These are phyloP conservation scores for Sphenodon punctatus DNA, from an alignment of 2,797 vertebrate species.

Conservation along the genomic window DNA sequence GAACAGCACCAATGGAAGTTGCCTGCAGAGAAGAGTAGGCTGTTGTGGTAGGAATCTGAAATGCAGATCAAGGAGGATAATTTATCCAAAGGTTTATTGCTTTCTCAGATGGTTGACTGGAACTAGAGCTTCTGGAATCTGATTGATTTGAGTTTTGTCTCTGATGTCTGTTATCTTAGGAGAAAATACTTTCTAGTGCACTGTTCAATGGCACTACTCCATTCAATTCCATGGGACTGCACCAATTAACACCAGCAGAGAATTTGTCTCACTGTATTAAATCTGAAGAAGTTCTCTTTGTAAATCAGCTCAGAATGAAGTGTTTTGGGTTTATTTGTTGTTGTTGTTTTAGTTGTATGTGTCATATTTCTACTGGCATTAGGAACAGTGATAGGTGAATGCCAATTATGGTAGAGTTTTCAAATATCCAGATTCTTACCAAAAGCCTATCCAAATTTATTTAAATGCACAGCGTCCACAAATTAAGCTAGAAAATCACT, in stretches of 20 bases:
- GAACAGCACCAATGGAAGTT: not conserved
- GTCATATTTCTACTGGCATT: not conserved
- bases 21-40: not conserved
- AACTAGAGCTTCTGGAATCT: not conserved
- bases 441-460: not conserved
- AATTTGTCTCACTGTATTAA: not conserved
- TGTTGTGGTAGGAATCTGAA: not conserved
- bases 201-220: not conserved
- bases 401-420: not conserved
- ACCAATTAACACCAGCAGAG: too few species aligned
- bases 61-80: not conserved
- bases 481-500: not conserved
- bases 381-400: not conserved
- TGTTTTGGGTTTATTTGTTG: too few species aligned
- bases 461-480: not conserved
- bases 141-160: not conserved
- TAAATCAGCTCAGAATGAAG: too few species aligned
- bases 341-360: not conserved
- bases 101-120: not conserved
- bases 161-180: not conserved
- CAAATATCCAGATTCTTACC: not conserved
- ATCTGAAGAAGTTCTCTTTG: not conserved
- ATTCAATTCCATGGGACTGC: not conserved
- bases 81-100: not conserved
- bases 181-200: not conserved